Conservation (phyloP, 2,113 vertebrate genomes). For the Lichenostomus cassidix region DNA sequence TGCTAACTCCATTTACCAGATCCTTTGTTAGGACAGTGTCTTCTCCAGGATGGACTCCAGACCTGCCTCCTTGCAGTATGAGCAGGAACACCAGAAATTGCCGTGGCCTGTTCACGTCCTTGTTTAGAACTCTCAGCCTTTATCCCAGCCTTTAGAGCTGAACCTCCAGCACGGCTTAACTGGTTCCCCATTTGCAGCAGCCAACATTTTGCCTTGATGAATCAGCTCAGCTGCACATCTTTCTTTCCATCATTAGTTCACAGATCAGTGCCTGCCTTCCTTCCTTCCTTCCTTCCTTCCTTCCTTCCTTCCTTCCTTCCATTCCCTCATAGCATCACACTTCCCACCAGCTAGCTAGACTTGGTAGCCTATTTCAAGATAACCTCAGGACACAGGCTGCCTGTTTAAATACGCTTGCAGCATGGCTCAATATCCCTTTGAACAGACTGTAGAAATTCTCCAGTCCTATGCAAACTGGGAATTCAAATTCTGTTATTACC, state of each 20-base stretch:
- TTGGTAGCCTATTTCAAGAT: not conserved
- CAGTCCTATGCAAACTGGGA: not conserved
- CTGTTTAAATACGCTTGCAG: not conserved
- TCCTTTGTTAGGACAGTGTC: not conserved
- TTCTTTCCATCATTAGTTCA: not conserved
- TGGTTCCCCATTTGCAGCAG: not conserved
- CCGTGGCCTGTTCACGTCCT: accelerated
- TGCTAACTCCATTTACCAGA: not conserved
- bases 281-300: not conserved
- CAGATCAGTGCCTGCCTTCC: not conserved
- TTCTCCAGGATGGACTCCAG: not conserved
- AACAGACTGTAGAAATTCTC: not conserved
- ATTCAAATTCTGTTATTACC: not conserved
- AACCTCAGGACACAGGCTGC: not conserved
- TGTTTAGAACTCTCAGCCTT: not conserved
- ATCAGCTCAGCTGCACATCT: not conserved
- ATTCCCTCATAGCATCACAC: not conserved
- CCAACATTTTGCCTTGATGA: not conserved
- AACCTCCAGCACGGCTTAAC: not conserved
- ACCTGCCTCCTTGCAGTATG: not conserved
- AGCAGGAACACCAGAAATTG: not conserved
- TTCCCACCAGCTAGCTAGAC: not conserved
- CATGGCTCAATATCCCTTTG: not conserved
- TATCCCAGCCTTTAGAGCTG: not conserved
- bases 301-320: not conserved